Conservation (phyloP, 2,113 vertebrate genomes). For the Tylochromis polylepis region DNA sequence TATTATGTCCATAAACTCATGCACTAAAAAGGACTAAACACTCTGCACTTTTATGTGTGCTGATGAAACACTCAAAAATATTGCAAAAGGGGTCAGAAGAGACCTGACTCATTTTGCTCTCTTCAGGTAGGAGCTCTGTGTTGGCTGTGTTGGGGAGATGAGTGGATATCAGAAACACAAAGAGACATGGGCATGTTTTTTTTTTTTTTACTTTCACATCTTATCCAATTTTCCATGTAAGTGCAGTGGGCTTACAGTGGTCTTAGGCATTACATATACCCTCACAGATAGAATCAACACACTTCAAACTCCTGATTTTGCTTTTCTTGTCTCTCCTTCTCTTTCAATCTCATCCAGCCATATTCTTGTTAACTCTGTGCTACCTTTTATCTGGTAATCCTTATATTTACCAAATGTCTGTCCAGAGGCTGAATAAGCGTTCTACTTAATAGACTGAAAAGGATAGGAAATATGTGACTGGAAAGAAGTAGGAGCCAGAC, state of each 20-base stretch:
- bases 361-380: background rate
- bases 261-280: constrained; percentile 1
- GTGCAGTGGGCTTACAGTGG: constrained; percentile 25
- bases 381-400: background rate
- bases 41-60: background rate
- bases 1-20: constrained; percentile 31
- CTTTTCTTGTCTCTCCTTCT: background rate
- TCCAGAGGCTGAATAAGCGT: background rate
- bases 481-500: background rate
- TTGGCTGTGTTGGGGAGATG: constrained; percentile 41
- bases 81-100: constrained; percentile 9
- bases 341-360: background rate
- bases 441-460: background rate
- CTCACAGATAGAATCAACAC: constrained; percentile 7
- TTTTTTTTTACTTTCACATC: background rate
- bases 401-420: background rate
- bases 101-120: constrained; percentile 1
- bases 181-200: background rate
- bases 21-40: constrained; percentile 36
- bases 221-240: constrained; percentile 29
- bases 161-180: constrained; percentile 58
- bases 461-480: background rate
- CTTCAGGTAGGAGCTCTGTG: constrained; percentile 44
- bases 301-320: background rate
- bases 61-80: constrained; percentile 4